A percentile compares a stretch with the other conserved stretches of the same genome.
phyloP scores from a whole-genome alignment of 2,888 invertebrate species.

The Slavum lentiscoides region DNA sequence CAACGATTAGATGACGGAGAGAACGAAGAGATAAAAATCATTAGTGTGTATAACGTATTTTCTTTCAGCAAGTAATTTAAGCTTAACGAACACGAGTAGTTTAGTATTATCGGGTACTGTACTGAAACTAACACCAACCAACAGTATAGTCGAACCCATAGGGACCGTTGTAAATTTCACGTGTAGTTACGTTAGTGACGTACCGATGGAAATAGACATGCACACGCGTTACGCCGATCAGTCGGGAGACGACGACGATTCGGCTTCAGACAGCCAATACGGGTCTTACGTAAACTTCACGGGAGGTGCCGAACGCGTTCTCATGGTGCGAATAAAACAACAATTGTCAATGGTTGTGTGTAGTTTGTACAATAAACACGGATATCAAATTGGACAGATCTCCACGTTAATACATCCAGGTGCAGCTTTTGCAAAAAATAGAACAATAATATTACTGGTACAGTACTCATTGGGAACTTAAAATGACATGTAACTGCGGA shows the following conservation, averaged over 20 bases:
- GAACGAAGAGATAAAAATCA: too few relatives aligned
- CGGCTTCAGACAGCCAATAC: background rate
- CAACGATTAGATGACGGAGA: too few relatives aligned
- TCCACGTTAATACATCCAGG: slow-evolving; percentile 60
- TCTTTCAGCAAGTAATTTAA: slow-evolving; percentile 2
- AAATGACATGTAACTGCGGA: background rate
- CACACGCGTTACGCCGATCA: background rate
- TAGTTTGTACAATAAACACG: slow-evolving; percentile 58
- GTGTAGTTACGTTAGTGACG: background rate
- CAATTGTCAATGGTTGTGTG: slow-evolving; percentile 58
- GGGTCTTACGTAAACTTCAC: background rate
- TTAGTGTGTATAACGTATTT: background rate
- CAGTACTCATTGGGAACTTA: background rate
- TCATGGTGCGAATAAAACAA: slow-evolving; percentile 24
- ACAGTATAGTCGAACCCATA: background rate
- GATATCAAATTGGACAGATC: slow-evolving; percentile 59
- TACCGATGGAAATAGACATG: background rate
- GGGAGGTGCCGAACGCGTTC: background rate
- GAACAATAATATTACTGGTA: background rate
- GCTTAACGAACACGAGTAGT: background rate
- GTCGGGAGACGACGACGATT: background rate
- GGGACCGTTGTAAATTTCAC: background rate
- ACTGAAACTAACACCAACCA: background rate
- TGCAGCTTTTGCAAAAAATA: slow-evolving; percentile 55
- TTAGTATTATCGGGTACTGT: background rate